These are phyloP conservation scores for Bombylius discolor DNA, from an alignment of 2,888 invertebrate species.

Conservation along the genomic window DNA sequence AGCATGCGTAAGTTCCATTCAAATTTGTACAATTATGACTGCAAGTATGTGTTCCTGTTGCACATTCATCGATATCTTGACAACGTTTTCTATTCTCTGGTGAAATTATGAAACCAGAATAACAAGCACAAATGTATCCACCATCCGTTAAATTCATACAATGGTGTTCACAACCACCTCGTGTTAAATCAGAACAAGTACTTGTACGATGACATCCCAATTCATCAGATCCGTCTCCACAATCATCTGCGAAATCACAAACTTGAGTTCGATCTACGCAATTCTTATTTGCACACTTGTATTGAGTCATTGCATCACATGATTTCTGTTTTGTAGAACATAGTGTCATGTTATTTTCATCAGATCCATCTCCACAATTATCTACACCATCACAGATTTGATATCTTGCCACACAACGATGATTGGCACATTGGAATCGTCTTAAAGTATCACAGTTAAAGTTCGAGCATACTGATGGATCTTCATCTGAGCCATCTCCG, in stretches of 20 bases:
- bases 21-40: constrained; percentile 87
- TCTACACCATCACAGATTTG: constrained; percentile 84
- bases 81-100: constrained; percentile 70
- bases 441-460: constrained; percentile 74
- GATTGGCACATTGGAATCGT: constrained; percentile 82
- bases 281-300: constrained; percentile 74
- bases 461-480: constrained; percentile 62
- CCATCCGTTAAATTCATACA: constrained; percentile 72
- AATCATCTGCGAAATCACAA: constrained; percentile 84
- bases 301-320: constrained; percentile 66
- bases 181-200: constrained; percentile 42
- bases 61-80: constrained; percentile 82
- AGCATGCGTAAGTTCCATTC: constrained; percentile 80
- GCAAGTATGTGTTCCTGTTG: constrained; percentile 70
- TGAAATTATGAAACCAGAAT: constrained; percentile 71
- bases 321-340: constrained; percentile 64
- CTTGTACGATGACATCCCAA: constrained; percentile 68
- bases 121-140: constrained; percentile 86
- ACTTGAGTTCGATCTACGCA: constrained; percentile 68
- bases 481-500: constrained; percentile 83
- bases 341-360: constrained; percentile 88
- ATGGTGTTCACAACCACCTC: constrained; percentile 84
- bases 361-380: constrained; percentile 89
- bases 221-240: constrained; percentile 82
- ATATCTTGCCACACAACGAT: constrained; percentile 71